Base-by-base conservation (phyloP, 2,797 vertebrate genomes). In the Myiothlypis coronata region DNA sequence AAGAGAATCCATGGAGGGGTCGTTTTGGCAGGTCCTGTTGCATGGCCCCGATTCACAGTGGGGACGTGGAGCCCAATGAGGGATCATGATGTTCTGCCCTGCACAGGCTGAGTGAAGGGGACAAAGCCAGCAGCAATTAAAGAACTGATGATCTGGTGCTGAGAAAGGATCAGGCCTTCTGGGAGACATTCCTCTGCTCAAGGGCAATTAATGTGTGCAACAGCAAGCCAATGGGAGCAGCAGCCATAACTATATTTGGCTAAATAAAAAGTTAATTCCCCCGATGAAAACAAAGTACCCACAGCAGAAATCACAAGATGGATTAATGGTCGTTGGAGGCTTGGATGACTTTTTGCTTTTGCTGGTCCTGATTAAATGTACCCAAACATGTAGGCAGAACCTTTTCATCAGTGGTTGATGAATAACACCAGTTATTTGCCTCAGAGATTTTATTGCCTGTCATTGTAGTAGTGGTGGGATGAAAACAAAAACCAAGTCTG, bases 181-280 rank as follows among this genome's bases (percentile, higher is more conserved):
- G 91, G 77, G 88, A 96, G 79, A 79, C 71, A 76, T 85, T 96
- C 56, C 26, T 90, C 83, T 85, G 50, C 80, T 91, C 63, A 63
- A 52, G 56, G 49, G 46, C 88, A 94, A 93, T 82, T 93, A 93
- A 91, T 32, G 53, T 32, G 34, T 61, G 6, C 57, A 90, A 80
- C 68, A 90, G 80, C 8, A 5, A 78, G 70, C 64, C 90, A 87
- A 32, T 9, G 11, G 88, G 15, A 52, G 52, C 76, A 76, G 84
- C 75, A 65, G 61, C 39, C 63, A 17, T 47, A 70, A 90, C 86
- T 94, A 55, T 65, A 91, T 55, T 78, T 70, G 84, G 57, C 90
- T 95, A 94, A 90, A 90, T 84, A 88, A 93, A 94, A 94, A 94
- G 76, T 76, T 76, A 52, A 39, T 69, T 81, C 87, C 59, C 37